Evolutionary conservation across 2,113 vertebrate genomes (phyloP).

Genomic region (Podocnemis expansa): DNA sequence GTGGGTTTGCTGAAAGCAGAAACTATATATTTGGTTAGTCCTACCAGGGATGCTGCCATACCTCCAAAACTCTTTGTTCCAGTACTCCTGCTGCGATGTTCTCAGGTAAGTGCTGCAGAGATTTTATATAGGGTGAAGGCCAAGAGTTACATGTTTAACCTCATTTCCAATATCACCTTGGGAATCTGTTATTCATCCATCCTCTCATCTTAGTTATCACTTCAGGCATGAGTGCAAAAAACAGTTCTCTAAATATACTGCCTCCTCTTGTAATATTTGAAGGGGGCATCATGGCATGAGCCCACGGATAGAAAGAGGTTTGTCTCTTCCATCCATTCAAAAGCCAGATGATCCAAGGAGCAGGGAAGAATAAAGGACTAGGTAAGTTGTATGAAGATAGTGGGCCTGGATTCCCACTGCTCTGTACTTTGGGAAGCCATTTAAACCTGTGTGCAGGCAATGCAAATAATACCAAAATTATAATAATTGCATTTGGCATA

Average conservation of each 20-base stretch:
- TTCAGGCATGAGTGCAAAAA: background rate
- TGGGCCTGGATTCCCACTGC: background rate
- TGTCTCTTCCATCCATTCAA: background rate
- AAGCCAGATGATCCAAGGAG: background rate
- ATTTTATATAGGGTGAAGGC: background rate
- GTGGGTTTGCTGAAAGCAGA: background rate
- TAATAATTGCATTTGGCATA: background rate
- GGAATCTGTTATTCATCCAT: background rate
- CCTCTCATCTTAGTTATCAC: background rate
- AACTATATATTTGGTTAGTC: background rate
- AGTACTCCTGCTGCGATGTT: background rate
- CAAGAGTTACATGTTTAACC: background rate
- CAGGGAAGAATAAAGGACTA: background rate
- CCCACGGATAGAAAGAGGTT: background rate
- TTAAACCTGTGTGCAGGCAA: background rate
- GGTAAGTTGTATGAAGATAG: background rate
- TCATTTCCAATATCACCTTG: background rate
- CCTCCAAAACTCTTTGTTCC: background rate
- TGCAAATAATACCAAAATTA: background rate
- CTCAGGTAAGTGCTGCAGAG: background rate
- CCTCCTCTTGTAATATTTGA: background rate
- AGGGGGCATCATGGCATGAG: background rate
- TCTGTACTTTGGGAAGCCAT: background rate
- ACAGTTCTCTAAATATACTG: background rate
- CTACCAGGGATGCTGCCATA: background rate